phyloP scores from a whole-genome alignment of 2,113 vertebrate species.

The Stegostoma tigrinum region DNA sequence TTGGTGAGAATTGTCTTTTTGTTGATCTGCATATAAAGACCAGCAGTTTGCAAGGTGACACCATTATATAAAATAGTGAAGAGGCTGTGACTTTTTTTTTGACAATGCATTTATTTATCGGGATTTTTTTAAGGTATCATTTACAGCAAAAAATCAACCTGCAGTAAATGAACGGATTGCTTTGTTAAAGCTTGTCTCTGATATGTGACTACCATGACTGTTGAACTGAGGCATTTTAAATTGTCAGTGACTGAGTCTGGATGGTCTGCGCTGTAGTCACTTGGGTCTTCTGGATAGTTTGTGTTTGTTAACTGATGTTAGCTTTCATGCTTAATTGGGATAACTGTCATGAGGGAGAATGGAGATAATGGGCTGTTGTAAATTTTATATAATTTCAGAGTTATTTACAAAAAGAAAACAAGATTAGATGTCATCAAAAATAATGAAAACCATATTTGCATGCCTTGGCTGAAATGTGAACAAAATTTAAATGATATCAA shows the following conservation, averaged over 20 bases:
- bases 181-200: not conserved
- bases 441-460: not conserved
- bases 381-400: not conserved
- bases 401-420: not conserved
- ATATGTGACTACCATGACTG: not conserved
- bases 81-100: not conserved
- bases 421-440: not conserved
- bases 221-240: not conserved
- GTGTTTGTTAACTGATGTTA: not conserved
- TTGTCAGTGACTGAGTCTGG: not conserved
- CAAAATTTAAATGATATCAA: not conserved
- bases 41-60: not conserved
- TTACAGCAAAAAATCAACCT: not conserved
- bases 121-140: not conserved
- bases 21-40: not conserved
- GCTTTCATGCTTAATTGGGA: not conserved
- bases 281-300: not conserved
- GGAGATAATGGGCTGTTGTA: not conserved
- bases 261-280: not conserved
- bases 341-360: not conserved
- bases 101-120: not conserved
- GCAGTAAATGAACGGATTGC: not conserved
- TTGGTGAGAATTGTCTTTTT: conserved; percentile 1
- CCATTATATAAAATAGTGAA: not conserved
- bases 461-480: not conserved